Evolutionary conservation across 2,888 invertebrate genomes (phyloP), one percentile per base, ranked within the genome.

Genomic region (Brachyptera putata): DNA sequence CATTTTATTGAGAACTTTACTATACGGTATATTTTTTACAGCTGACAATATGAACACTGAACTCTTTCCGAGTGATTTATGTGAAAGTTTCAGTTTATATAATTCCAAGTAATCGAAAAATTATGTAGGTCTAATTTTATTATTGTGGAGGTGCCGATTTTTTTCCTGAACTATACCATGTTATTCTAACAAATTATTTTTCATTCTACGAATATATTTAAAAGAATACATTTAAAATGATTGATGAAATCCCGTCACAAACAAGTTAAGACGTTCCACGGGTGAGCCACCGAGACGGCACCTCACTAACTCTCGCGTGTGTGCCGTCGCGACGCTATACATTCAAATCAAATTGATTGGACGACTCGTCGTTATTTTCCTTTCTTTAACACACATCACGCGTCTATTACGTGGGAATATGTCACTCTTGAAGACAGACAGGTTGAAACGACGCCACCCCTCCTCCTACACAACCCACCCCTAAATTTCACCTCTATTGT

Each of bases 351-450:
- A 50, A 26, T 50, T 50, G 49, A 50, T 50, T 50, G 49, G 49
- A 24, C 26, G 49, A 50, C 49, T 30, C 26, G 25, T 50, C 49
- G 49, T 50, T 50, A 48, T 3, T 13, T 24, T 48, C 21, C 5
- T 25, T 1, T 18, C 7, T 24, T 25, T 4, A 18, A 16, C 49
- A 16, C 49, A 16, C 49, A 16, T 50, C 30, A 50, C 30, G 16
- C 34, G 34, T 18, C 16, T 9, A 5, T 11, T 25, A 9, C 24
- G 26, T 41, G 41, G 41, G 41, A 26, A 26, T 26, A 50, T 50
- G 49, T 50, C 49, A 50, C 49, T 50, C 49, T n/a, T 22, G 24
- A 24, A 50, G 49, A 50, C 49, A 26, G 49, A 50, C 49, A 50
- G 49, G 26, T 30, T 3, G 30, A 50, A 26, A 26, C 16, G 24